Evolutionary conservation across 1,140 invertebrate species (phyloP).

Genomic region (Metaphire vulgaris): DNA sequence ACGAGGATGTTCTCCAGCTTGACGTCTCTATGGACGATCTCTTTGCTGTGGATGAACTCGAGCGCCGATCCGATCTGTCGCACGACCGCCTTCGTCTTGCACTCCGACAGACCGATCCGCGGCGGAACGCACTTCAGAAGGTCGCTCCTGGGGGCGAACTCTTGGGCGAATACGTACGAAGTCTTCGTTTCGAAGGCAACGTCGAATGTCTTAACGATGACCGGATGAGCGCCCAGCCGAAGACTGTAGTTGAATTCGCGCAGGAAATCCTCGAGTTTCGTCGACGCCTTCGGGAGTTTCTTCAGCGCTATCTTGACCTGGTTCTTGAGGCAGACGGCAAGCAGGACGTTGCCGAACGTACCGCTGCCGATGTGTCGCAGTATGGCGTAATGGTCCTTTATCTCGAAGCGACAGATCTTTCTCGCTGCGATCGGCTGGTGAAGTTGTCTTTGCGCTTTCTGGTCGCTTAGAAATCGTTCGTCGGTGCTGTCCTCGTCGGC

Average conservation of each 20-base stretch:
- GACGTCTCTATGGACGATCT: constrained; percentile 20
- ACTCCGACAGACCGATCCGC: constrained; percentile 35
- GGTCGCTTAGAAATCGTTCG: too few species aligned
- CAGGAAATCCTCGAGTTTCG: constrained; percentile 65
- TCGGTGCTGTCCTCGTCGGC: too few species aligned
- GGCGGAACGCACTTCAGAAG: constrained; percentile 36
- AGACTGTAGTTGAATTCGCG: constrained; percentile 79
- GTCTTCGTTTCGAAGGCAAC: constrained; percentile 26
- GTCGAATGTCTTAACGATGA: constrained; percentile 46
- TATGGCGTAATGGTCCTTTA: constrained; percentile 11
- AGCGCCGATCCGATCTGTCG: constrained; percentile 22
- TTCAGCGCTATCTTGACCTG: constrained; percentile 38
- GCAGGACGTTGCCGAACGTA: constrained; percentile 23
- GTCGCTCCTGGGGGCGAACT: constrained; percentile 37
- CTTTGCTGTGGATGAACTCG: constrained; percentile 17
- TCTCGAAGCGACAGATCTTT: too few species aligned
- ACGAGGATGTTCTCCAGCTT: constrained; percentile 25
- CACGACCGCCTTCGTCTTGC: constrained; percentile 40
- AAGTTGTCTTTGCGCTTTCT: too few species aligned
- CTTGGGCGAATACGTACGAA: constrained; percentile 32
- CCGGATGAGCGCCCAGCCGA: constrained; percentile 70
- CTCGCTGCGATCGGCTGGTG: too few species aligned
- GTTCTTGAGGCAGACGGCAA: constrained; percentile 5
- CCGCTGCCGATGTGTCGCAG: constrained; percentile 21
- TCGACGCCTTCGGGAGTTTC: constrained; percentile 38